A percentile compares a stretch with the other conserved stretches of the same genome.
phyloP scores from a whole-genome alignment of 2,113 vertebrate genomes.

The Limanda limanda region DNA sequence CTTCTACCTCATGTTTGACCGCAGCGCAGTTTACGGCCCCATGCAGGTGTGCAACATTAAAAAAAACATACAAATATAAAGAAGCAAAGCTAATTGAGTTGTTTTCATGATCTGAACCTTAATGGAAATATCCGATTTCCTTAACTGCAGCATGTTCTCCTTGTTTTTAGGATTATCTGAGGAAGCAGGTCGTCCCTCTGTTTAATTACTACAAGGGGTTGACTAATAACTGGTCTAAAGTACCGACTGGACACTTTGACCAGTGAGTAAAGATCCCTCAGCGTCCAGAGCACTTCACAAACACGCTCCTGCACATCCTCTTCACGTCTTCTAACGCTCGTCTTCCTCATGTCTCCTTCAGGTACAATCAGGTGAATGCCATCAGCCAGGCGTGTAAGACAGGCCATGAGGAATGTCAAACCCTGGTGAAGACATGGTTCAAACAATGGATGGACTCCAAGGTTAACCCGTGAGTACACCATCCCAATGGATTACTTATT shows the following conservation, averaged over 20 bases:
- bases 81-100: not conserved
- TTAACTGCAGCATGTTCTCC: not conserved
- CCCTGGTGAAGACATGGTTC: conserved; percentile 43
- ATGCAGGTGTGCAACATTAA: conserved; percentile 85
- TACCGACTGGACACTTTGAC: conserved; percentile 73
- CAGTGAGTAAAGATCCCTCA: conserved; percentile 86
- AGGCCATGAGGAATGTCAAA: conserved; percentile 65
- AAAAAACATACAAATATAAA: accelerated
- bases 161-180: conserved; percentile 82
- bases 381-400: conserved; percentile 88
- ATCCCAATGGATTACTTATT: not conserved
- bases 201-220: conserved; percentile 52
- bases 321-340: not conserved
- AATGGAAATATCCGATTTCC: not conserved
- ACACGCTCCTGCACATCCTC: not conserved
- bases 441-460: conserved; percentile 2
- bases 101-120: not conserved
- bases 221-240: conserved; percentile 11
- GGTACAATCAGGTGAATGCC: conserved; percentile 90
- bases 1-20: conserved; percentile 92
- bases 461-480: conserved; percentile 79
- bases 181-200: conserved; percentile 80
- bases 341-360: conserved; percentile 52
- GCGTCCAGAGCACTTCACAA: not conserved
- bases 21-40: conserved; percentile 84